Evolutionary conservation across 1,140 invertebrate genomes (phyloP), one percentile per base, ranked within the genome.

Genomic region (Panagrolaimus sp.): DNA sequence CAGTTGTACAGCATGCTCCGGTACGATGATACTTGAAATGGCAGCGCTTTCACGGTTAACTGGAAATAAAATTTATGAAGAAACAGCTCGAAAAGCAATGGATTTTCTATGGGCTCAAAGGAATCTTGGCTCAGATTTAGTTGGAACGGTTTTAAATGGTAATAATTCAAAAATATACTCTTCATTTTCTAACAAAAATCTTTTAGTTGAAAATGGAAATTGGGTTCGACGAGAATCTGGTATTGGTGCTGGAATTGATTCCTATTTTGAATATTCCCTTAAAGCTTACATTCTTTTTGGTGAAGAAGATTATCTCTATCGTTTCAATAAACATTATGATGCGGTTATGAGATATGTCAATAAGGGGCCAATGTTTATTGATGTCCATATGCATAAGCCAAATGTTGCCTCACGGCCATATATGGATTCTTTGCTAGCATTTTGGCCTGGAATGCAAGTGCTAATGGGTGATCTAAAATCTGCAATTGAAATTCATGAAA

Each of bases 211-310:
- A 82, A 93, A 90, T 45, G 95, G 96, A 4, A 93, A 97, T 84
- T 98, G 94, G 94, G 89, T 97, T 5, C 86, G 77, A 16, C 48
- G 76, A 85, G 94, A 98, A 83, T 92, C 92, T 38, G 93, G 94
- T 3, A 93, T 98, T 20, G 96, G 96, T n/a, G 96, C 95, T 47
- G 95, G 96, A 9, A 97, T 97, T 74, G 95, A 98, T 84, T 96
- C 93, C 0, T 98, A 98, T 84, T 98, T 97, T 84, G 95, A 98
- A 84, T 98, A 98, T 84, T 91, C 92, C 74, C 87, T 98, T 16
- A 98, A 98, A 63, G 93, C 93, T 1, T 89, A 89, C 71, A 86
- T 89, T 67, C 77, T 89, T 27, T 78, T 88, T 14, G 93, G 84
- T 82, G 95, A 89, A 87, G 92, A 89, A 81, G 90, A 90, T 73